A percentile compares a stretch with the other conserved stretches of the same genome.
Evolutionary conservation across 2,888 invertebrate species (phyloP).

Genomic region (Polydrusus tereticollis): DNA sequence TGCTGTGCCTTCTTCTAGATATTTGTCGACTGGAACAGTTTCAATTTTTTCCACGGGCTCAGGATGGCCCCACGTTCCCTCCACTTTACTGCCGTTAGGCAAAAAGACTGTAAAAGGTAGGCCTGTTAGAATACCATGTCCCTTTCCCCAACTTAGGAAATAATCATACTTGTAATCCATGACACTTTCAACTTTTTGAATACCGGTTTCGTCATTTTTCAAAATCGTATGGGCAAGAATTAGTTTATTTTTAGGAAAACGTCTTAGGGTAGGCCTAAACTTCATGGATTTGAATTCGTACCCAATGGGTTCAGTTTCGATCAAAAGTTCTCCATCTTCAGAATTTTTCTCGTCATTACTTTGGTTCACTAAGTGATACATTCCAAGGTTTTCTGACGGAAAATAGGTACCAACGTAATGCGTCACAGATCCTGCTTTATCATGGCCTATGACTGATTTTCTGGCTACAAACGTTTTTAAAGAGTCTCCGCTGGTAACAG

Average conservation of each 20-base stretch:
- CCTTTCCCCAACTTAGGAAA: constrained; percentile 84
- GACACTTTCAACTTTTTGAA: constrained; percentile 78
- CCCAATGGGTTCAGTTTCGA: constrained; percentile 83
- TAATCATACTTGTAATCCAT: constrained; percentile 80
- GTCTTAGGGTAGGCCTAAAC: constrained; percentile 64
- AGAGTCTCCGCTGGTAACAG: constrained; percentile 74
- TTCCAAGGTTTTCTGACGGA: constrained; percentile 75
- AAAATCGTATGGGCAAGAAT: constrained; percentile 66
- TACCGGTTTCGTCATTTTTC: constrained; percentile 66
- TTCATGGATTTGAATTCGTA: constrained; percentile 76
- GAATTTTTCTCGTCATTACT: constrained; percentile 71
- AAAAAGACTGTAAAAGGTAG: constrained; percentile 75
- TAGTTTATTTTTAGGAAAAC: constrained; percentile 58
- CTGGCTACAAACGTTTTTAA: constrained; percentile 66
- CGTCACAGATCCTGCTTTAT: constrained; percentile 64
- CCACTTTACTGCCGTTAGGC: constrained; percentile 71
- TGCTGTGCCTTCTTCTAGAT: constrained; percentile 81
- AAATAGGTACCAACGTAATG: constrained; percentile 81
- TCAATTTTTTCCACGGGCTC: constrained; percentile 71
- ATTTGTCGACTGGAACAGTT: constrained; percentile 71
- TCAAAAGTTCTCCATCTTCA: constrained; percentile 80
- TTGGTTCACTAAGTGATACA: constrained; percentile 77
- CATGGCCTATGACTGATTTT: constrained; percentile 56
- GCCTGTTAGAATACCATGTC: constrained; percentile 79
- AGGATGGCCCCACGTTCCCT: constrained; percentile 77